Conservation (phyloP, 1,140 invertebrate genomes). For the Cephus cinctus region DNA sequence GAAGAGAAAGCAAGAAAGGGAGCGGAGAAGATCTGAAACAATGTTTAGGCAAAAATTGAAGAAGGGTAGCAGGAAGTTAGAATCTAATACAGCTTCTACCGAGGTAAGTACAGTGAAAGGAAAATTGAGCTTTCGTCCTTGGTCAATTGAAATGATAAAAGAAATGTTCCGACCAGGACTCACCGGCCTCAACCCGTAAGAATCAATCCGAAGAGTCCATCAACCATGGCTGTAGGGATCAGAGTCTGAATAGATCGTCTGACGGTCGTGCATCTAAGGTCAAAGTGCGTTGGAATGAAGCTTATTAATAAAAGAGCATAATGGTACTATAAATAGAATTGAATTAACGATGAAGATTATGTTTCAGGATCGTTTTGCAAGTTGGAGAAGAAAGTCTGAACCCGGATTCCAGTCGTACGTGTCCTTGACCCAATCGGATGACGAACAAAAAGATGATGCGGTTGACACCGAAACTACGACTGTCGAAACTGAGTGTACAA, state of each 20-base stretch:
- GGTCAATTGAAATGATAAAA: too few species aligned
- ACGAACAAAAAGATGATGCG: constrained; percentile 35
- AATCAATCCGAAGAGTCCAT: constrained; percentile 35
- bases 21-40: constrained; percentile 68
- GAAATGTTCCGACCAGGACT: constrained; percentile 32
- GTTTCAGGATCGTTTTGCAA: constrained; percentile 52
- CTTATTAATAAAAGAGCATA: not conserved
- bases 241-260: constrained; percentile 43
- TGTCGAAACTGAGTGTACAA: not conserved
- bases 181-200: constrained; percentile 40
- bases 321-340: not conserved
- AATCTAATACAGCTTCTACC: constrained; percentile 34
- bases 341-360: constrained; percentile 8
- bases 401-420: constrained; percentile 60
- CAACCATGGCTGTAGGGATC: constrained; percentile 42
- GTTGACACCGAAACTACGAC: not conserved
- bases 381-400: constrained; percentile 72
- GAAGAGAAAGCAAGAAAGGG: constrained; percentile 70
- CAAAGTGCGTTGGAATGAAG: constrained; percentile 34
- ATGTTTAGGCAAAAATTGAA: constrained; percentile 61
- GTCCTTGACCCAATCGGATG: constrained; percentile 43
- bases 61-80: constrained; percentile 50
- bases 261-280: constrained; percentile 47
- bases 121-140: too few species aligned
- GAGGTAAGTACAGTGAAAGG: constrained; percentile 50